Evolutionary conservation across 1,140 invertebrate species (phyloP).

Genomic region (Hormaphis cornu): DNA sequence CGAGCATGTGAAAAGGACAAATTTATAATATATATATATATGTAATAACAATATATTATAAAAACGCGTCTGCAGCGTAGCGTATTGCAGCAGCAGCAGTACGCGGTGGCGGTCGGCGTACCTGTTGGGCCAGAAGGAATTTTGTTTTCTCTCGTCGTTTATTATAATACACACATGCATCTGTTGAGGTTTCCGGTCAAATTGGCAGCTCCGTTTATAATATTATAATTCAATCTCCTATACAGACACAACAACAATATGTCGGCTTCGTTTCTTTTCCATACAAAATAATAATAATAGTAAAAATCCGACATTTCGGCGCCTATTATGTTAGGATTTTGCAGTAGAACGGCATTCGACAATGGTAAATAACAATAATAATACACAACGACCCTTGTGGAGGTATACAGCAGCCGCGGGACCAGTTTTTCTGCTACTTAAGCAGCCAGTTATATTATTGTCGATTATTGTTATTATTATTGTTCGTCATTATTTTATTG

Average conservation of each 20-base stretch:
- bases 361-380: conserved; percentile 33
- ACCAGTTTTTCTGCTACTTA: conserved; percentile 33
- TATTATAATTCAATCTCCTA: conserved; percentile 31
- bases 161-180: not conserved
- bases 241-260: conserved; percentile 3
- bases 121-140: conserved; percentile 29
- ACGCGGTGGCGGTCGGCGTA: not conserved
- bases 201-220: conserved; percentile 14
- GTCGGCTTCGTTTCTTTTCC: conserved; percentile 14
- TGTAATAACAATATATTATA: no score
- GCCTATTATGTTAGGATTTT: conserved; percentile 28
- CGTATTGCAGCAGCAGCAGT: no score
- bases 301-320: conserved; percentile 30
- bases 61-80: conserved; percentile 7
- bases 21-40: conserved; percentile 27
- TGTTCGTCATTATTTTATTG: conserved; percentile 20
- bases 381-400: conserved; percentile 25
- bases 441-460: conserved; percentile 26
- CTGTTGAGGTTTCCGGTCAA: conserved; percentile 30
- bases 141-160: conserved; percentile 25
- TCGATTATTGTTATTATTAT: conserved; percentile 29
- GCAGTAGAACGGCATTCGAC: conserved; percentile 16
- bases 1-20: not conserved
- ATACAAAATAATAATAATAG: conserved; percentile 1
- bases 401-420: no score